phyloP scores from a whole-genome alignment of 2,888 invertebrate species.

The Cotesia congregata region DNA sequence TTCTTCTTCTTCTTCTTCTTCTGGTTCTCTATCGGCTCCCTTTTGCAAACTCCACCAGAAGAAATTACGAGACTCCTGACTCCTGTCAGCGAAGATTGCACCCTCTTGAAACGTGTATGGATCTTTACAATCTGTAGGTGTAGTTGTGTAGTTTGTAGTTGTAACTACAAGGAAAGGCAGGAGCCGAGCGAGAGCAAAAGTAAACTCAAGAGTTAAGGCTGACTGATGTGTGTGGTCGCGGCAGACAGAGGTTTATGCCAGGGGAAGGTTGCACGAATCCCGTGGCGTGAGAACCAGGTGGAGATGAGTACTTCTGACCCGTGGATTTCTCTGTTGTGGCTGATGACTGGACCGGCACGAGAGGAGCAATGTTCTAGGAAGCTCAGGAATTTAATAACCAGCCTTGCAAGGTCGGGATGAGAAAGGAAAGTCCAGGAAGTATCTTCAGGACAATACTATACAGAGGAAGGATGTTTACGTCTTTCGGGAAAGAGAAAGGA shows the following conservation, averaged over 20 bases:
- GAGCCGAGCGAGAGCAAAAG: not conserved
- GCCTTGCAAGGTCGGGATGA: slow-evolving; percentile 33
- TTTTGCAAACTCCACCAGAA: not conserved
- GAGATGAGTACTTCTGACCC: slow-evolving; percentile 30
- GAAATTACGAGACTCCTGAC: slow-evolving; percentile 50
- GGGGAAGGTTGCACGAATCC: slow-evolving; percentile 41
- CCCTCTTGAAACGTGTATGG: slow-evolving; percentile 36
- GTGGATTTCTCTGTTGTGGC: slow-evolving; percentile 16
- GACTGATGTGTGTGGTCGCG: slow-evolving; percentile 40
- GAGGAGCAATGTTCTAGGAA: slow-evolving; percentile 20
- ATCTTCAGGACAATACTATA: not conserved
- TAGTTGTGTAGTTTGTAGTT: not conserved
- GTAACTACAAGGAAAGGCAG: slow-evolving; percentile 3
- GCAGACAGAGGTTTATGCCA: slow-evolving; percentile 15
- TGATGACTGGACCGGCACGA: slow-evolving; percentile 14
- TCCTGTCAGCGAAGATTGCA: slow-evolving; percentile 52
- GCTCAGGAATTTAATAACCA: slow-evolving; percentile 17
- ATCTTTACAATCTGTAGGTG: not conserved
- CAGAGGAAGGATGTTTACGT: not conserved
- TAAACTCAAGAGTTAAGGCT: slow-evolving; percentile 13
- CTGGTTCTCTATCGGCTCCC: slow-evolving; percentile 31
- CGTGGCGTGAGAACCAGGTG: slow-evolving; percentile 51
- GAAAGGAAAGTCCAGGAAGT: not conserved
- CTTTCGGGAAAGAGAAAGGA: not conserved
- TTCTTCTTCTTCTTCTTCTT: slow-evolving; percentile 38